Conservation (phyloP, 35 echinoderm and acorn worm genomes). For the Apostichopus parvimensis region DNA sequence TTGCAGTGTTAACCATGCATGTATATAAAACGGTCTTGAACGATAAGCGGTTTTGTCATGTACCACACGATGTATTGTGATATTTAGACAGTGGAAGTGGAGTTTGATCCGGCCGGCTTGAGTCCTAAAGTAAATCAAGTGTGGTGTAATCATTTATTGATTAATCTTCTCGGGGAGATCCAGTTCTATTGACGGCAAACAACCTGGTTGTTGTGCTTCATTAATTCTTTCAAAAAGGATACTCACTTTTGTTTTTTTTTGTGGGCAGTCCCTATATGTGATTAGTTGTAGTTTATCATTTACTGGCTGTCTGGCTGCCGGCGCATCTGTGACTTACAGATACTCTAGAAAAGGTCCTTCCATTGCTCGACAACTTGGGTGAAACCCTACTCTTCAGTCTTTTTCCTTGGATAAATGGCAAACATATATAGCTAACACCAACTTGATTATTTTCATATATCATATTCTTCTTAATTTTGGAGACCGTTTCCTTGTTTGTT, state of each 20-base stretch:
- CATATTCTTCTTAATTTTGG: background rate
- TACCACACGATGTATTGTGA: no score
- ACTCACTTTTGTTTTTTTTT: background rate
- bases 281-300: background rate
- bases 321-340: no score
- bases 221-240: background rate
- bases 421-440: background rate
- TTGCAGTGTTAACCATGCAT: no score
- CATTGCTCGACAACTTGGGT: background rate
- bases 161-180: background rate
- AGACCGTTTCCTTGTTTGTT: background rate
- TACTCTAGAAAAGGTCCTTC: background rate
- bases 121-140: background rate
- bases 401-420: background rate
- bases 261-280: background rate
- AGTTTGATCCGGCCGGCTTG: background rate
- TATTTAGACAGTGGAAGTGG: no score
- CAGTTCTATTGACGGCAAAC: background rate
- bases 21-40: no score
- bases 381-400: background rate
- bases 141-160: background rate
- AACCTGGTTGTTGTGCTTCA: background rate
- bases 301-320: background rate
- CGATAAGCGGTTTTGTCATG: no score
- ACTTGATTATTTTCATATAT: background rate